phyloP scores from a whole-genome alignment of 1,140 invertebrate genomes.

The Penaeus japonicus region DNA sequence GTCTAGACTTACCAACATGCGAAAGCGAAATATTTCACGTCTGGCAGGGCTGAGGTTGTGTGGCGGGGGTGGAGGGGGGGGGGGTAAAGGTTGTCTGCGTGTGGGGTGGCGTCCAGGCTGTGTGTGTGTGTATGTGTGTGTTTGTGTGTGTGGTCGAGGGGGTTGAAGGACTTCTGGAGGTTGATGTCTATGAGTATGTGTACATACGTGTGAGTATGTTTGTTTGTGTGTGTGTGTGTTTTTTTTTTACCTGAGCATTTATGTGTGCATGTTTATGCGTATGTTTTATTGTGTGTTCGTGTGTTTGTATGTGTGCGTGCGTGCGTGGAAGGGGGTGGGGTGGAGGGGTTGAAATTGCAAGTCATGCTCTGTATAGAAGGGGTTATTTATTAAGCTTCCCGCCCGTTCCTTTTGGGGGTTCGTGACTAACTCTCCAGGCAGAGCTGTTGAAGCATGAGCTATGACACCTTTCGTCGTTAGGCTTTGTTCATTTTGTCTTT shows the following conservation, averaged over 20 bases:
- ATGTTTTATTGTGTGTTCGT: background rate
- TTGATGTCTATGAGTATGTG: background rate
- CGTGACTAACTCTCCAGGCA: too few relatives aligned
- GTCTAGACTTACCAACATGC: too few relatives aligned
- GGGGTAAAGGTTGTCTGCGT: background rate
- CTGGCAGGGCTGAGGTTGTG: too few relatives aligned
- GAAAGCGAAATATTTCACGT: too few relatives aligned
- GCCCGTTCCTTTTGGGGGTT: too few relatives aligned
- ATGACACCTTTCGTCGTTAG: too few relatives aligned
- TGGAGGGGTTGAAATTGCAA: too few relatives aligned
- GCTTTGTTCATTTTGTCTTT: too few relatives aligned
- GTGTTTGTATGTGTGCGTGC: background rate
- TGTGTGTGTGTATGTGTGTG: background rate
- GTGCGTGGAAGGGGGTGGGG: background rate
- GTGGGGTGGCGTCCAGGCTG: background rate
- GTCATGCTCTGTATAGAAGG: too few relatives aligned
- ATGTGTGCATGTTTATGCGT: background rate
- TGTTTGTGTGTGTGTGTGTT: background rate
- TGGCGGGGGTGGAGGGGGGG: background rate
- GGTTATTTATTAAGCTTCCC: too few relatives aligned
- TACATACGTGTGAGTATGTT: background rate
- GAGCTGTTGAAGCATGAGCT: too few relatives aligned
- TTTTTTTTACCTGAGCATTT: background rate
- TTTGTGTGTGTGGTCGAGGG: background rate
- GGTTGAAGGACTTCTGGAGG: background rate